These are phyloP conservation scores for Malacoraja senta DNA, from an alignment of 2,797 vertebrate genomes.

Conservation along the genomic window DNA sequence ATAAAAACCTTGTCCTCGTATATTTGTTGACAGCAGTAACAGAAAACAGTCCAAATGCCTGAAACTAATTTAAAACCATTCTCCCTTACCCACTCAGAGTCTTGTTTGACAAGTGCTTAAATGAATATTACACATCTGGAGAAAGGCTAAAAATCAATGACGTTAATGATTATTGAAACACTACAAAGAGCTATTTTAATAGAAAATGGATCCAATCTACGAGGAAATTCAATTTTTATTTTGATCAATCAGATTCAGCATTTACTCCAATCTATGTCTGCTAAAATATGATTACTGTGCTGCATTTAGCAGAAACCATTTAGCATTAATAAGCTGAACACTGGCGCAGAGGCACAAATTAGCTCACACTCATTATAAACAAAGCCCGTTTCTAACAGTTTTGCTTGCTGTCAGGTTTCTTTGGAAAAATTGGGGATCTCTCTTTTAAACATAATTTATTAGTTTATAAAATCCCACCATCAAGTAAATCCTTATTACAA, in stretches of 20 bases:
- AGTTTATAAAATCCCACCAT: constrained; percentile 65
- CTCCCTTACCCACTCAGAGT: constrained; percentile 40
- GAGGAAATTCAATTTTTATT: constrained; percentile 53
- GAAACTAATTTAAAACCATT: neutral
- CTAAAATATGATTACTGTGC: constrained; percentile 54
- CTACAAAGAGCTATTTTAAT: constrained; percentile 52
- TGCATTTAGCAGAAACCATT: constrained; percentile 53
- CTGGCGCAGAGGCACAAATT: constrained; percentile 49
- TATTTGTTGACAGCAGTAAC: neutral
- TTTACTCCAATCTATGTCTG: constrained; percentile 51
- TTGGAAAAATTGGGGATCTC: constrained; percentile 51
- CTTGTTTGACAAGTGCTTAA: constrained; percentile 47
- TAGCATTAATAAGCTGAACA: constrained; percentile 53
- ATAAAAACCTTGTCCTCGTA: neutral
- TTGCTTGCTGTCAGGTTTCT: constrained; percentile 49
- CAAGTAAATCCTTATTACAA: constrained; percentile 62
- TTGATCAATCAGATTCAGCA: constrained; percentile 53
- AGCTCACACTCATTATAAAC: constrained; percentile 57
- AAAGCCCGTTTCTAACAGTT: constrained; percentile 54
- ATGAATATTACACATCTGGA: constrained; percentile 49
- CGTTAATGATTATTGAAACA: constrained; percentile 58
- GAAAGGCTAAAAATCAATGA: constrained; percentile 52
- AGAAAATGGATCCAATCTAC: constrained; percentile 53
- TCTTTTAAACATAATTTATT: constrained; percentile 59
- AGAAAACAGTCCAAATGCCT: neutral